Percentiles rank a stretch among this genome's conserved stretches.
phyloP scores from a whole-genome alignment of 2,797 vertebrate genomes.

The Varecia variegata region DNA sequence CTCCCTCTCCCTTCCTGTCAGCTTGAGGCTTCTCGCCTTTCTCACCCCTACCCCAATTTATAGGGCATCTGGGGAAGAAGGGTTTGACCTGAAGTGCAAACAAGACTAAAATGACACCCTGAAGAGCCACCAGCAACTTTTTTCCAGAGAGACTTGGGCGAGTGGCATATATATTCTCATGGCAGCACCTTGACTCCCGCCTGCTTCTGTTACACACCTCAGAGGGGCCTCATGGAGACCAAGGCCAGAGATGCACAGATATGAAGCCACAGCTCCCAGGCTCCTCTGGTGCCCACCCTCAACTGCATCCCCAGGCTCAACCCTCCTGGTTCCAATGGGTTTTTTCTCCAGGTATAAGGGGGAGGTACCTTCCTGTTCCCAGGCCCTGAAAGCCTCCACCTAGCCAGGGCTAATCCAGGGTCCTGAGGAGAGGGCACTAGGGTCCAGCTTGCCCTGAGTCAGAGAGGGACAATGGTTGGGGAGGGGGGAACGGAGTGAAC shows the following conservation, averaged over 20 bases:
- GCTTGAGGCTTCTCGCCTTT: neutral
- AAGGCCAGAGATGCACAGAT: neutral
- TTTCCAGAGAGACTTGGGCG: neutral
- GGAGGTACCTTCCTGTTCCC: neutral
- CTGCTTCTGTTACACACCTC: neutral
- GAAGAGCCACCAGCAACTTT: neutral
- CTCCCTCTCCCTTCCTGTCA: neutral
- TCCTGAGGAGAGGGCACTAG: neutral
- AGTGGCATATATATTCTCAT: neutral
- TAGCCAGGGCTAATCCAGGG: neutral
- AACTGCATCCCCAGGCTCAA: neutral
- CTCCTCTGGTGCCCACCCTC: neutral
- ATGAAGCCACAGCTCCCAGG: neutral
- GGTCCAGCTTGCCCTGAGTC: neutral
- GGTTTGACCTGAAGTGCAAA: neutral
- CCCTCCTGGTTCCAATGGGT: neutral
- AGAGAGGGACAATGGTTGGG: neutral
- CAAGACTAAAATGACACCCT: slow-evolving; percentile 12
- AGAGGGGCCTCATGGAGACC: neutral
- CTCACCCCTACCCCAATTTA: neutral
- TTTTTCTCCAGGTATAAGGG: neutral
- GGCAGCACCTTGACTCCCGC: neutral
- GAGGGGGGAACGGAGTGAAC: neutral
- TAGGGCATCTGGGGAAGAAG: neutral
- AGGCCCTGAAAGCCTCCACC: neutral